Base-by-base conservation (phyloP, 2,113 vertebrate species). In the Halichoeres trimaculatus region DNA sequence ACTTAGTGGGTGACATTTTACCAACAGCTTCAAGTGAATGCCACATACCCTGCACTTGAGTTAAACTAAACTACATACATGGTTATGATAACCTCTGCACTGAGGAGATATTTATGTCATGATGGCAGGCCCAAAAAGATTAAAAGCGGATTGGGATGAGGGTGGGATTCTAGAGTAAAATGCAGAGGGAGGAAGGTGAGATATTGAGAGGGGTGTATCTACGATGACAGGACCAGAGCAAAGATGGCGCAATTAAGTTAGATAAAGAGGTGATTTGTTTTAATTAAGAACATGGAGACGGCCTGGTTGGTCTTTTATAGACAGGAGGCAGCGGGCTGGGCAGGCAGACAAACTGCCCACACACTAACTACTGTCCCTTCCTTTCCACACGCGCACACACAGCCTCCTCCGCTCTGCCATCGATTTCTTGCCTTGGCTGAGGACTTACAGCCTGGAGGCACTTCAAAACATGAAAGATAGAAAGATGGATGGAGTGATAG, bases 181-280 rank as follows among this genome's bases (percentile, higher is more conserved):
- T 71, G 16, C 58, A 60, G 51, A 30, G 19, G 7, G 23, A 60
- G 19, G 55, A 38, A 68, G 43, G 34, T 14, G n/a, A 72, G 41
- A 56, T 38, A 53, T 65, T 14, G 14, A 68, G 8, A 77, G 30
- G 5, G 38, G 35, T 20, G 19, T 23, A 56, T 57, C 17, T 57
- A 26, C 36, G 16, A 26, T 41, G 8, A 64, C 10, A 55, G 56
- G 30, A 70, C 12, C 60, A 45, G 43, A 63, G 64, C 11, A 34
- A 63, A 48, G 38, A 82, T 20, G 26, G 51, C 62, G 61, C 64
- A 74, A 81, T 91, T 84, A 70, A 64, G 40, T 64, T 69, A 76
- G 73, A 84, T 83, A 79, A 89, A 86, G 74, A 70, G 72, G 84
- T 73, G 73, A 88, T 90, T 90, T 90, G 64, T 85, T 83, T 62